These are phyloP conservation scores for Chiloscyllium plagiosum DNA, from an alignment of 2,113 vertebrate genomes.

Conservation along the genomic window DNA sequence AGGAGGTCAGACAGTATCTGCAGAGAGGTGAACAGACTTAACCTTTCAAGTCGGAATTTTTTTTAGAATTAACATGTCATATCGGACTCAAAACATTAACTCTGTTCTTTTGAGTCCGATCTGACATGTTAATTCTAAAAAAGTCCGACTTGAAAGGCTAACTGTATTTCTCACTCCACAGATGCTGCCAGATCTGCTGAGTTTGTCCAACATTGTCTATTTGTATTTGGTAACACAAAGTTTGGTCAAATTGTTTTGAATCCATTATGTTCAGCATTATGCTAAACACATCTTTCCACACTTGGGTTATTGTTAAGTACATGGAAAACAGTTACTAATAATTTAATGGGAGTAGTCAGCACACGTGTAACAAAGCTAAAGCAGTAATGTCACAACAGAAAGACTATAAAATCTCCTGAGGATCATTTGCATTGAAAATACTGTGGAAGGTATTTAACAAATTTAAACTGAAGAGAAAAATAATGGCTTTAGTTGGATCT, in stretches of 20 bases:
- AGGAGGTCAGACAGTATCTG: too few species aligned
- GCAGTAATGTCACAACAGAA: neutral
- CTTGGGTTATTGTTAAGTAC: neutral
- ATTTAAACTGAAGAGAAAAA: neutral
- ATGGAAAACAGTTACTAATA: neutral
- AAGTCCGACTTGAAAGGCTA: too few species aligned
- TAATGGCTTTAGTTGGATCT: neutral
- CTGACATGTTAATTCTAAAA: too few species aligned
- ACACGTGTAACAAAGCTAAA: neutral
- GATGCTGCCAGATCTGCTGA: too few species aligned
- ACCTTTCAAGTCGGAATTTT: too few species aligned
- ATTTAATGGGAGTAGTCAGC: neutral
- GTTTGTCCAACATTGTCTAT: too few species aligned
- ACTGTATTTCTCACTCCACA: too few species aligned
- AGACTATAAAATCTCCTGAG: neutral
- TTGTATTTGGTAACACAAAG: neutral
- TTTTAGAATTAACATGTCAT: too few species aligned
- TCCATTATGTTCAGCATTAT: neutral
- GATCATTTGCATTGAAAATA: neutral
- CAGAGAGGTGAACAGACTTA: too few species aligned
- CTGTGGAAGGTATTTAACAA: neutral
- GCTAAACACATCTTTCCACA: neutral
- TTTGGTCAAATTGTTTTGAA: neutral
- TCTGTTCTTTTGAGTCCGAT: too few species aligned
- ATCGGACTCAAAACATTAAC: too few species aligned